Evolutionary conservation across 2,888 invertebrate genomes (phyloP), one percentile per base, ranked within the genome.

Genomic region (Latrodectus elegans): DNA sequence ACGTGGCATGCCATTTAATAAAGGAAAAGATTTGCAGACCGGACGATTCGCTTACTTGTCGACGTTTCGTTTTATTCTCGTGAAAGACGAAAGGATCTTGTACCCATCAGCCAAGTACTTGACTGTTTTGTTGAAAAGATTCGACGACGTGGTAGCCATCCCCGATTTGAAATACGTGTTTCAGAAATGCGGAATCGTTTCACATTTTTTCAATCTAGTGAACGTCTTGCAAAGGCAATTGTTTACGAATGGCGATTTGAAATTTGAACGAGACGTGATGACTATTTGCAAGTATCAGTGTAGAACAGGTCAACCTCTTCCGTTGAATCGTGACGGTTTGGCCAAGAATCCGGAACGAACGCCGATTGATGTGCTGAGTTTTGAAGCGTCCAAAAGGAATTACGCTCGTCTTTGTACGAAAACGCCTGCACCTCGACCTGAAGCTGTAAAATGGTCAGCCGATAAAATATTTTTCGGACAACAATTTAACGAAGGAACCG

Each of bases 391-490:
- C 12, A 84, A 83, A 15, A 83, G 71, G 14, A 83, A 83, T 70
- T 76, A 15, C 4, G 76, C 17, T 15, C 71, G 60, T 12, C 51
- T 70, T 9, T 15, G 49, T 26, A 68, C 74, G 8, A 51, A 10
- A 10, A 73, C 11, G 17, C 4, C 11, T n/a, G 3, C 15, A 3
- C 26, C 17, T 11, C 26, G 52, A 8, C 38, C 55, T 14, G 14
- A 17, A 12, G 17, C 55, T 14, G 64, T 80, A 2, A 38, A 17
- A 17, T 49, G 22, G n/a, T 80, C 80, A 8, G 53, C 51, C 8
- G 80, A 80, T 17, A 80, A 72, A 60, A 72, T 80, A 49, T 80
- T 80, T 72, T 80, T 80, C 51, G 80, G 80, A 12, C 60, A 80
- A 9, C 71, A 71, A n/a, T 72, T 72, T 14, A 80, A 64, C 9